These are phyloP conservation scores for Calephelis nemesis DNA, from an alignment of 1,140 invertebrate genomes.

Conservation along the genomic window DNA sequence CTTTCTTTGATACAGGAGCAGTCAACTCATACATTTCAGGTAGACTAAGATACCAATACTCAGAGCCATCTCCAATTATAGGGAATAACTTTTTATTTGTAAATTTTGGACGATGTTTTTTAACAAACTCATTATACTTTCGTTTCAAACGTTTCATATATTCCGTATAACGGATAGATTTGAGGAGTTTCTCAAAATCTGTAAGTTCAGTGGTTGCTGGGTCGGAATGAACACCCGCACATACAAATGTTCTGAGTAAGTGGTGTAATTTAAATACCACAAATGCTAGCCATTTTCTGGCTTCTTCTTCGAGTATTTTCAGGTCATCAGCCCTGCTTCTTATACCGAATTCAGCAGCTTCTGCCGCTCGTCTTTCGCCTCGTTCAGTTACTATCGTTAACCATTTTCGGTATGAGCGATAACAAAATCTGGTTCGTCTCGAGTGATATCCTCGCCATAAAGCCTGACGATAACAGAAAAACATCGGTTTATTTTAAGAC, in stretches of 20 bases:
- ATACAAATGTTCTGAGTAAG: slow-evolving; percentile 62
- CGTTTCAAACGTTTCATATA: slow-evolving; percentile 71
- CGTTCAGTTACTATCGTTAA: slow-evolving; percentile 55
- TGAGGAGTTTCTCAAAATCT: slow-evolving; percentile 70
- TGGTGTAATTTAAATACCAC: slow-evolving; percentile 77
- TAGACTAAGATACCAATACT: slow-evolving; percentile 73
- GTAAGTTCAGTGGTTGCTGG: slow-evolving; percentile 57
- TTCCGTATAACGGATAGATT: slow-evolving; percentile 67
- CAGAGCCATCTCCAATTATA: slow-evolving; percentile 65
- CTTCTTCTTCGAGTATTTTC: slow-evolving; percentile 66
- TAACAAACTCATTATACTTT: slow-evolving; percentile 67
- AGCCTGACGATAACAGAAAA: slow-evolving; percentile 41
- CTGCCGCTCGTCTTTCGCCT: slow-evolving; percentile 58
- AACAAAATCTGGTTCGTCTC: slow-evolving; percentile 64
- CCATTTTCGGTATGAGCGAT: slow-evolving; percentile 66
- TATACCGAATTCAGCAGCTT: slow-evolving; percentile 61
- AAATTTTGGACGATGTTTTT: slow-evolving; percentile 54
- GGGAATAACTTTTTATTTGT: slow-evolving; percentile 67
- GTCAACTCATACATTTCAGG: slow-evolving; percentile 72
- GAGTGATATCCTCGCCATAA: slow-evolving; percentile 68
- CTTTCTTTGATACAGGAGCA: slow-evolving; percentile 31
- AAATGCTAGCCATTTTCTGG: slow-evolving; percentile 67
- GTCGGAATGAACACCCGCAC: slow-evolving; percentile 69
- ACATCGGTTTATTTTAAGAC: too few relatives aligned
- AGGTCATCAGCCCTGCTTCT: slow-evolving; percentile 61